Conservation (phyloP, 2,797 vertebrate species). For the Epinephelus coioides region DNA sequence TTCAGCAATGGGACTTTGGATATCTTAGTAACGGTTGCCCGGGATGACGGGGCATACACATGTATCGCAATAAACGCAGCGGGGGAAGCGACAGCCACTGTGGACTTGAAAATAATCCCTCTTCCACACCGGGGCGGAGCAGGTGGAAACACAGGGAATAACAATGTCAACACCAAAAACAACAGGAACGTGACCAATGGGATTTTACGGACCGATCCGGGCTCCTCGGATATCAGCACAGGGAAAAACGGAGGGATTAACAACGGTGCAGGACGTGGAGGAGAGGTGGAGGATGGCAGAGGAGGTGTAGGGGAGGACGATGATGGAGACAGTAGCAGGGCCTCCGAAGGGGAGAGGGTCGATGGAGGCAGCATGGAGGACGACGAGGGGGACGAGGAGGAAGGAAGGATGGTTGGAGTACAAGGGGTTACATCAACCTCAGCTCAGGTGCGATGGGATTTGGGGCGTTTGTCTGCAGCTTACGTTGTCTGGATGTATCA, state of each 20-base stretch:
- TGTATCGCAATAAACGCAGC: slow-evolving; percentile 95
- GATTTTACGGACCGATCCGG: slow-evolving; percentile 85
- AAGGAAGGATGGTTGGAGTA: slow-evolving; percentile 85
- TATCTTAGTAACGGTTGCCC: slow-evolving; percentile 89
- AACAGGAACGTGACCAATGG: slow-evolving; percentile 80
- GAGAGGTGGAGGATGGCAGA: slow-evolving; percentile 68
- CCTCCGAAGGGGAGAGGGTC: slow-evolving; percentile 42
- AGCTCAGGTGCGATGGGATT: slow-evolving; percentile 91
- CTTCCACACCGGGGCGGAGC: slow-evolving; percentile 88
- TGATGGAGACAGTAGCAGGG: slow-evolving; percentile 37
- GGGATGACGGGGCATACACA: slow-evolving; percentile 91
- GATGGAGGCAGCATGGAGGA: slow-evolving; percentile 75
- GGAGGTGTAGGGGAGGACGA: slow-evolving; percentile 54
- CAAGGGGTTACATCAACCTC: slow-evolving; percentile 91
- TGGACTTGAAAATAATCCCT: slow-evolving; percentile 92
- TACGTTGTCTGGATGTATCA: slow-evolving; percentile 95
- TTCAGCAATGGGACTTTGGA: slow-evolving; percentile 94
- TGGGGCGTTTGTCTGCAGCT: slow-evolving; percentile 80
- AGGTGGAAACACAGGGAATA: slow-evolving; percentile 73
- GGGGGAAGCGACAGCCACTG: slow-evolving; percentile 90
- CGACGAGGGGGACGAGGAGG: slow-evolving; percentile 75
- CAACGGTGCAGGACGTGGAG: slow-evolving; percentile 64
- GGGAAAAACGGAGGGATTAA: slow-evolving; percentile 84
- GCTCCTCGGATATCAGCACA: slow-evolving; percentile 88
- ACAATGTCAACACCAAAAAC: slow-evolving; percentile 77